Conservation (phyloP, 1,140 invertebrate genomes). For the Atta cephalotes region DNA sequence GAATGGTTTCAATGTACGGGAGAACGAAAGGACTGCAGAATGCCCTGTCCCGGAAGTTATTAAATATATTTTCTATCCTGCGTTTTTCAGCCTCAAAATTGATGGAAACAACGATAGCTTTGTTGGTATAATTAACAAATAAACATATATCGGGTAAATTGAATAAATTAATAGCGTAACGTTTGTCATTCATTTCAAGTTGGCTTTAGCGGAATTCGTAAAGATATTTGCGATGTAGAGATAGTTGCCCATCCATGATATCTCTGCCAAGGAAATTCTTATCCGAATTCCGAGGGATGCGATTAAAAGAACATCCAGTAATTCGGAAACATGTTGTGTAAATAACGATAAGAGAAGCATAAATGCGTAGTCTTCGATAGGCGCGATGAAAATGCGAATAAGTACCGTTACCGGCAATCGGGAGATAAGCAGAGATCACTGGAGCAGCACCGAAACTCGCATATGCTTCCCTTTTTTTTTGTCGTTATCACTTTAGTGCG, state of each 20-base stretch:
- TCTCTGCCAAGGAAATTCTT: not conserved
- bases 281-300: not conserved
- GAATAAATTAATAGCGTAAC: not conserved
- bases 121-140: not conserved
- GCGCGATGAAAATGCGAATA: conserved; percentile 64
- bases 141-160: not conserved
- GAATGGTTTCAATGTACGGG: not conserved
- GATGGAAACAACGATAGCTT: not conserved
- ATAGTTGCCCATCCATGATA: not conserved
- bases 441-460: conserved; percentile 43
- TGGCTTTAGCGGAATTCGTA: not conserved
- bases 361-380: not conserved
- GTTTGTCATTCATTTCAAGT: not conserved
- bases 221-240: not conserved
- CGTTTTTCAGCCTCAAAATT: not conserved
- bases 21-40: not conserved
- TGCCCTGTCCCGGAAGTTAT: not conserved
- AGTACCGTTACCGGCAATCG: conserved; percentile 74
- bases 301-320: not conserved
- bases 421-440: conserved; percentile 65
- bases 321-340: conserved; percentile 6
- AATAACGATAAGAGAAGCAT: not conserved
- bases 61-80: not conserved
- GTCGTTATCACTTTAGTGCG: not conserved
- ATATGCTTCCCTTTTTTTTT: not conserved